Percentiles rank a stretch among this genome's conserved stretches.
These are phyloP conservation scores for Coturnix japonica DNA, from an alignment of 2,113 vertebrate species.

Conservation along the genomic window DNA sequence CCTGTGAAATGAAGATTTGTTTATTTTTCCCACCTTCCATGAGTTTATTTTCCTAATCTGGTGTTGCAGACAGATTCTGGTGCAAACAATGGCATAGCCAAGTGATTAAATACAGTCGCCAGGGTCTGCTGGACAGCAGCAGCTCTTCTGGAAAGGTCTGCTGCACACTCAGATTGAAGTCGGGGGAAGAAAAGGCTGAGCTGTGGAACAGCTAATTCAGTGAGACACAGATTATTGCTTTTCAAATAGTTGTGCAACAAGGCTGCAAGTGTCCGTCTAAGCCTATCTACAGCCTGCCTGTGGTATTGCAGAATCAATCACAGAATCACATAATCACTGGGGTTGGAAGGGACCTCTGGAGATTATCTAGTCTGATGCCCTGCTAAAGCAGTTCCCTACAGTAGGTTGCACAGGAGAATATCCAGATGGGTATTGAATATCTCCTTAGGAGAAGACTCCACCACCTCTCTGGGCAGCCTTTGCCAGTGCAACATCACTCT, in stretches of 20 bases:
- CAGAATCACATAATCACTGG: too few species aligned
- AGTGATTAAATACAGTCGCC: not conserved
- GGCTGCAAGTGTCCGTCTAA: not conserved
- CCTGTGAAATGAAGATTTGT: not conserved
- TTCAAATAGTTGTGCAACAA: not conserved
- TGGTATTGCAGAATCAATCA: not conserved
- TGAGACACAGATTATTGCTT: not conserved
- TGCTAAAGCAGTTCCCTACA: too few species aligned
- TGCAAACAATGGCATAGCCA: not conserved
- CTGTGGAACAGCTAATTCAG: not conserved
- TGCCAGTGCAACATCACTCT: too few species aligned
- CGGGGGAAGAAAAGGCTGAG: not conserved
- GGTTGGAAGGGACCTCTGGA: too few species aligned
- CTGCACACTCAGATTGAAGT: not conserved
- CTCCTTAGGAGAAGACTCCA: too few species aligned
- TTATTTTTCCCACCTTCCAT: not conserved
- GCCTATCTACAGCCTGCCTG: not conserved
- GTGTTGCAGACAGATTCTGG: not conserved
- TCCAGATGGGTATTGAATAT: too few species aligned
- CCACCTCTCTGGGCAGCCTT: too few species aligned
- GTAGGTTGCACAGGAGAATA: too few species aligned
- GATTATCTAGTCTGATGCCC: too few species aligned
- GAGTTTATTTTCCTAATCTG: constrained; percentile 28
- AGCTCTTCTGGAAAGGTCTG: not conserved
- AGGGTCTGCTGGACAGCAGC: not conserved